Evolutionary conservation across 2,113 vertebrate species (phyloP).

Genomic region (Bettongia penicillata): DNA sequence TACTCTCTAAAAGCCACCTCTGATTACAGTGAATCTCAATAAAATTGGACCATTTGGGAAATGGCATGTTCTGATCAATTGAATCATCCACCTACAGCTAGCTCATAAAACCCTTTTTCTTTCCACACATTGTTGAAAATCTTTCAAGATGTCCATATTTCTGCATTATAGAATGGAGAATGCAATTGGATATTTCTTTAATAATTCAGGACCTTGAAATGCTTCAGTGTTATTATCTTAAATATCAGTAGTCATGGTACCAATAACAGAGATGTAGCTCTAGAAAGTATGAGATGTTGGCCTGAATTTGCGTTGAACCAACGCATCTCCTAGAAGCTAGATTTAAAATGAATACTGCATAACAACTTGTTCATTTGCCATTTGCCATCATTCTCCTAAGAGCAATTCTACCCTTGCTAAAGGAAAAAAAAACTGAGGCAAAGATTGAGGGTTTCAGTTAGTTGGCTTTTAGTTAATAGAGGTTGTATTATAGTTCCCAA

Average conservation of each 20-base stretch:
- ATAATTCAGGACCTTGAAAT: not conserved
- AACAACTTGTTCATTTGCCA: not conserved
- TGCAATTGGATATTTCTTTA: not conserved
- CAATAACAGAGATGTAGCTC: not conserved
- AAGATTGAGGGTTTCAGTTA: not conserved
- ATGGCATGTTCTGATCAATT: not conserved
- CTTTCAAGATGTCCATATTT: not conserved
- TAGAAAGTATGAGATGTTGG: not conserved
- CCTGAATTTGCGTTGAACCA: not conserved
- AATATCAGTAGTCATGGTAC: not conserved
- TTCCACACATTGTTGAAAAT: not conserved
- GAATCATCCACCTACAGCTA: not conserved
- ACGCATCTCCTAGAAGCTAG: not conserved
- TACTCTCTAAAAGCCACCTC: not conserved
- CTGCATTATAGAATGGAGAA: not conserved
- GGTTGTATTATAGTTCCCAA: not conserved
- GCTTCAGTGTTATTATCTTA: not conserved
- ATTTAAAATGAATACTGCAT: not conserved
- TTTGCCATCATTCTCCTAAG: not conserved
- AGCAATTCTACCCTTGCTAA: not conserved
- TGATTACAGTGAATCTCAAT: not conserved
- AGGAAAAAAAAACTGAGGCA: not conserved
- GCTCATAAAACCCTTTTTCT: not conserved
- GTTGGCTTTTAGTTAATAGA: not conserved
- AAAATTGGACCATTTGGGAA: not conserved